phyloP scores from a whole-genome alignment of 1,140 invertebrate species.

The Diachasma alloeum region DNA sequence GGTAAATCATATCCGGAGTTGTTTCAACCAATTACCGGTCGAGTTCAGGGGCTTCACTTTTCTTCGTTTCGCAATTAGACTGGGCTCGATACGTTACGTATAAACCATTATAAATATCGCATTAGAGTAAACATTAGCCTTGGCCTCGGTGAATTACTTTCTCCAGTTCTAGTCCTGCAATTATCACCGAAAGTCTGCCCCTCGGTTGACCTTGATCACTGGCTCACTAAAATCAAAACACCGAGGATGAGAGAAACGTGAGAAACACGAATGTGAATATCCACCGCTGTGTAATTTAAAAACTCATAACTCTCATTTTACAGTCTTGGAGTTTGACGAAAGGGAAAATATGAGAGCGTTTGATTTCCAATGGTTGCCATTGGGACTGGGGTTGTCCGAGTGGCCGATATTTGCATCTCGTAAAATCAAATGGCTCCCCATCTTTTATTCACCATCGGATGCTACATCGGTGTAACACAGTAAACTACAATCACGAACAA shows the following conservation, averaged over 20 bases:
- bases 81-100: not conserved
- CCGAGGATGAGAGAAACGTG: not conserved
- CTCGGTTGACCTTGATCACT: not conserved
- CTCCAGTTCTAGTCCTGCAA: not conserved
- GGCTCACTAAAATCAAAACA: not conserved
- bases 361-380: not conserved
- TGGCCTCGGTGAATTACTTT: slow-evolving; percentile 8
- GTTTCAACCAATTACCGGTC: slow-evolving; percentile 21
- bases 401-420: slow-evolving; percentile 45
- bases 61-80: slow-evolving; percentile 13
- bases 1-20: slow-evolving; percentile 23
- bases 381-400: slow-evolving; percentile 24
- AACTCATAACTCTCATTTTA: not conserved
- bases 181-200: not conserved
- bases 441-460: not conserved
- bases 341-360: not conserved
- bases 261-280: not conserved
- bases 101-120: not conserved
- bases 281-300: not conserved
- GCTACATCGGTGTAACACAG: not conserved
- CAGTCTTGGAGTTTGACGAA: not conserved
- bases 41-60: not conserved
- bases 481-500: slow-evolving; percentile 5
- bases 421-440: slow-evolving; percentile 9
- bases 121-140: not conserved